Percentiles rank a stretch among this genome's conserved stretches.
phyloP scores from a whole-genome alignment of 2,888 invertebrate genomes.

The Amitus sp. region DNA sequence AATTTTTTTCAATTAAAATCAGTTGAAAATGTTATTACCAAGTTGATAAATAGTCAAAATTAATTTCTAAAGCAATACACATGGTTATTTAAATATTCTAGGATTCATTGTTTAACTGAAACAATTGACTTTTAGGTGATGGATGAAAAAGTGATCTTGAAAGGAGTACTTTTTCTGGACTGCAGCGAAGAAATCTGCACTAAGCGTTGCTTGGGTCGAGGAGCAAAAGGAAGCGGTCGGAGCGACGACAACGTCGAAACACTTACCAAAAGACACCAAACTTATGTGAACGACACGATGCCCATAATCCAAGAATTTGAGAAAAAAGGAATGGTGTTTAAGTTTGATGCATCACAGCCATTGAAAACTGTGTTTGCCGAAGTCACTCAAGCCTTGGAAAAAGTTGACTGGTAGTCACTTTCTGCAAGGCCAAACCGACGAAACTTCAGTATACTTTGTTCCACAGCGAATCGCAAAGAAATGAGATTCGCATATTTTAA shows the following conservation, averaged over 20 bases:
- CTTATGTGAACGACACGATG: conserved; percentile 86
- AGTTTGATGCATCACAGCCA: conserved; percentile 83
- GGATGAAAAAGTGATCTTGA: conserved; percentile 82
- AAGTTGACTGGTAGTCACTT: conserved; percentile 59
- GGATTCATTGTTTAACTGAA: no score
- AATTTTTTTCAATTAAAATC: no score
- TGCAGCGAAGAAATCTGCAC: conserved; percentile 87
- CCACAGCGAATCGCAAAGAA: no score
- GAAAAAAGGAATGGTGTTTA: conserved; percentile 74
- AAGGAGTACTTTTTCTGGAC: conserved; percentile 92
- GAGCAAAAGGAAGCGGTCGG: conserved; percentile 89
- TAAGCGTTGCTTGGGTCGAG: conserved; percentile 85
- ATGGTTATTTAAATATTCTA: no score
- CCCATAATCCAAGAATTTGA: conserved; percentile 91
- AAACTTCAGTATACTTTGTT: no score
- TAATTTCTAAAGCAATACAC: no score
- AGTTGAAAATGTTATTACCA: no score
- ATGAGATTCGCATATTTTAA: no score
- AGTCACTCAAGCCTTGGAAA: conserved; percentile 69
- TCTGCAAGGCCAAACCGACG: not conserved
- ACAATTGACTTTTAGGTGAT: conserved; percentile 69
- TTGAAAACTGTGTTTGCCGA: conserved; percentile 72
- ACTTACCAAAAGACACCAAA: conserved; percentile 86
- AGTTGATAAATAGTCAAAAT: no score
- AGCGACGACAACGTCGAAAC: conserved; percentile 94